Base-by-base conservation (phyloP, 2,888 invertebrate species). In the Drosophila monieri region DNA sequence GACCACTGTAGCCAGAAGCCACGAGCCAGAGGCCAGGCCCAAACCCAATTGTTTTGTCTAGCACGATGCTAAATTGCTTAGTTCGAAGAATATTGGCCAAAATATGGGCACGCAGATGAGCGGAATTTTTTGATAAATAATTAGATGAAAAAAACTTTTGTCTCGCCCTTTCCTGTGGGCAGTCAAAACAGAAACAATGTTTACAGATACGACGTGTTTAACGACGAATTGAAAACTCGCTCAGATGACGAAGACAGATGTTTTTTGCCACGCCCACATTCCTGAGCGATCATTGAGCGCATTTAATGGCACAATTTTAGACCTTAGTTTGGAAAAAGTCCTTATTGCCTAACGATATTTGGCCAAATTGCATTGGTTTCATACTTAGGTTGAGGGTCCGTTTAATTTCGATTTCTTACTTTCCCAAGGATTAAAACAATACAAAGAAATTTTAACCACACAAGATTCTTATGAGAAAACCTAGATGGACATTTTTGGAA, bases 311-410 rank as follows among this genome's bases (percentile, higher is more conserved):
- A 60, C 60, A 54, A 46, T 30, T 69, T 69, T 51, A 18, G 57
- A 35, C 30, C 49, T 48, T 32, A 58, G 52, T 68, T 66, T 52
- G 56, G 32, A 57, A 21, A 53, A 41, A 55, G 62, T 64, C 64
- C 61, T 64, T 64, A 51, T 64, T 27, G 68, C 68, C 68, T 71
- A 49, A 74, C 61, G 53, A 77, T 76, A 79, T 73, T 73, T 83
- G 77, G 75, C 79, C 77, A 75, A 67, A 83, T 77, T 79, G 73
- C 73, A 80, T 80, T 80, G 80, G 80, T 80, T 80, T 80, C 80
- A 80, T 56, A 48, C 73, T 76, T 80, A 48, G 56, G 69, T 61
- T 67, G 67, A 61, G 44, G 54, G 57, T 60, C 46, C 46, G 67
- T 49, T 54, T 72, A 37, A 54, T 70, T 71, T 71, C 41, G 47